Percentiles rank a stretch among this genome's conserved stretches.
Evolutionary conservation across 2,113 vertebrate species (phyloP).

Genomic region (Myrmophylax atrothorax): DNA sequence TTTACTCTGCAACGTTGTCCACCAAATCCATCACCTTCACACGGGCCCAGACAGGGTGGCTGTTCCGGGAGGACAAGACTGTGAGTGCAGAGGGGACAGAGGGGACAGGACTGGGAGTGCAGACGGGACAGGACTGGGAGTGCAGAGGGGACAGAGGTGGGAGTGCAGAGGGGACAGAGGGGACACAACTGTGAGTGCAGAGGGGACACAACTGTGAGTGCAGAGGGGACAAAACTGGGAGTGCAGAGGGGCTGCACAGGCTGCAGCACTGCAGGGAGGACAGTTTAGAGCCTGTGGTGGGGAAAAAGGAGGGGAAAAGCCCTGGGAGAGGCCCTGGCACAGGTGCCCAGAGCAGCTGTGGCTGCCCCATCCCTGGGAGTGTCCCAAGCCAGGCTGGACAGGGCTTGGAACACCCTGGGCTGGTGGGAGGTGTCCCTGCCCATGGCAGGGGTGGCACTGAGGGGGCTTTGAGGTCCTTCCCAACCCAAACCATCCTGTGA

Average conservation of each 20-base stretch:
- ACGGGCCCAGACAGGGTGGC: conserved; percentile 94
- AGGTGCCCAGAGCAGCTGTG: neutral
- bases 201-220: too few species aligned
- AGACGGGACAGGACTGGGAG: too few species aligned
- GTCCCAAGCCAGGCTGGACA: neutral
- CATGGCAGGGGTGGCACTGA: neutral
- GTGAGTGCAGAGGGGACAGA: conserved; percentile 68
- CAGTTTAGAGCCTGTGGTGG: neutral
- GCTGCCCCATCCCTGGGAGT: neutral
- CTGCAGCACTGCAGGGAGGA: too few species aligned
- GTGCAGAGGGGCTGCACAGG: neutral
- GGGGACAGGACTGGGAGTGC: too few species aligned
- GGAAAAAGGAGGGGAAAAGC: neutral
- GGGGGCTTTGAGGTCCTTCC: neutral
- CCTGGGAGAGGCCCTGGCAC: neutral
- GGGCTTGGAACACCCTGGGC: neutral
- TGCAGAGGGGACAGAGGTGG: too few species aligned
- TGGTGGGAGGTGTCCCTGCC: neutral
- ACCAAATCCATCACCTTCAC: conserved; percentile 98
- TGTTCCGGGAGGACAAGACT: conserved; percentile 98
- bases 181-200: too few species aligned
- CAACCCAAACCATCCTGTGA: neutral
- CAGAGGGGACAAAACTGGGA: conserved; percentile 95
- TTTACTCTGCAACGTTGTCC: conserved; percentile 97
- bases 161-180: too few species aligned